Conservation (phyloP, 2,888 invertebrate genomes). For the Cheilosia pagana region DNA sequence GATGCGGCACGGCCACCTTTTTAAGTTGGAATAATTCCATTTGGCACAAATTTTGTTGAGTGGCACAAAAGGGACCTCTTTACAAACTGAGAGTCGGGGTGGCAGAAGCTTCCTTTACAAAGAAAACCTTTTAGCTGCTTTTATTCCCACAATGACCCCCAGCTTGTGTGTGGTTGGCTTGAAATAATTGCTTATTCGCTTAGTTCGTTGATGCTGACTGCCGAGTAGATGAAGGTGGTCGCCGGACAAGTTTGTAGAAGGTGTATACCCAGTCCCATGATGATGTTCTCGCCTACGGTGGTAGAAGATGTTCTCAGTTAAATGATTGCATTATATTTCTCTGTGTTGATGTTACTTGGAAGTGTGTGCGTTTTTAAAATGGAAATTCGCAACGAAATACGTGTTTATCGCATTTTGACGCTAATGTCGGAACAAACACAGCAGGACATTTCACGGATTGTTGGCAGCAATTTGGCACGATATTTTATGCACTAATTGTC, state of each 20-base stretch:
- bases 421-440: conserved; percentile 26
- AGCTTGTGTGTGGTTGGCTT: conserved; percentile 59
- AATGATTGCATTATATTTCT: conserved; percentile 48
- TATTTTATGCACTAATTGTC: conserved; percentile 69
- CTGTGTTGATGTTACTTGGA: background rate
- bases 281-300: conserved; percentile 19
- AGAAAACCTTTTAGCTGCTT: conserved; percentile 70
- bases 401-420: conserved; percentile 20
- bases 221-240: background rate
- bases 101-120: conserved; percentile 52
- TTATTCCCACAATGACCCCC: conserved; percentile 63
- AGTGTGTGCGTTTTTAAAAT: conserved; percentile 19
- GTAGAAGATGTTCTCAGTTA: conserved; percentile 25
- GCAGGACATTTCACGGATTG: conserved; percentile 47
- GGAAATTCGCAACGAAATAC: conserved; percentile 28
- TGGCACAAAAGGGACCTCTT: conserved; percentile 61
- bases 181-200: conserved; percentile 71
- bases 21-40: conserved; percentile 66
- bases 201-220: conserved; percentile 21
- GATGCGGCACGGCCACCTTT: conserved; percentile 55
- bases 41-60: conserved; percentile 52
- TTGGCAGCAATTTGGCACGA: conserved; percentile 56
- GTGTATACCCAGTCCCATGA: background rate
- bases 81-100: conserved; percentile 14
- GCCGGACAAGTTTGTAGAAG: background rate